Evolutionary conservation across 2,888 invertebrate species (phyloP), one percentile per base, ranked within the genome.

Genomic region (Nymphalis polychloros): DNA sequence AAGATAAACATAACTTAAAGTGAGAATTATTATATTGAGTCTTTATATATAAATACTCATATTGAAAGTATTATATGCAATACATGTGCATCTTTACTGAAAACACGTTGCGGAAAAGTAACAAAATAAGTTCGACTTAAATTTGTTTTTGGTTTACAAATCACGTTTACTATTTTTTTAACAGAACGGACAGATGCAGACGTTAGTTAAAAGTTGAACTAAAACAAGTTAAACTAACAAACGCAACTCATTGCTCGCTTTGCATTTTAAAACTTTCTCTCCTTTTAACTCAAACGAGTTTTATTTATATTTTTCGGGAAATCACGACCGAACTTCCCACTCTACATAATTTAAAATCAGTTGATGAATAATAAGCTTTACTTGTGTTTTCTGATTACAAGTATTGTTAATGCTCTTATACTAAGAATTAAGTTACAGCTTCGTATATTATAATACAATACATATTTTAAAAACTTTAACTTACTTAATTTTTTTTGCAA

Each of bases 201-300:
- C 35, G 63, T 63, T 63, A 63, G 50, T 63, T 63, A 63, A 63
- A 63, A 63, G 63, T 63, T 63, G 27, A 46, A 55, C 52, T n/a
- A 31, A 55, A 63, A 63, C 57, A 63, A 63, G 63, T 63, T 63
- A 47, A 63, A 63, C 63, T 63, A 63, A 63, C 63, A 55, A 63
- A 63, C 55, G 47, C 53, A 55, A 63, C 63, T 63, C 63, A 63
- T 63, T 55, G 53, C 55, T 27, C 63, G 55, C 63, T 55, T 47
- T 47, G 63, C 47, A 63, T 63, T 63, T 63, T 63, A 63, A 63
- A 63, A 55, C 55, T 63, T 63, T 17, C 23, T 63, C 63, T 23
- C 52, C 55, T 63, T 55, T 63, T 46, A 63, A 47, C 47, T 63
- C 55, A 63, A 63, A 63, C n/a, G 55, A 63, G 55, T 63, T 63